These are phyloP conservation scores for Numenius phaeopus DNA, from an alignment of 2,797 vertebrate species.

Conservation along the genomic window DNA sequence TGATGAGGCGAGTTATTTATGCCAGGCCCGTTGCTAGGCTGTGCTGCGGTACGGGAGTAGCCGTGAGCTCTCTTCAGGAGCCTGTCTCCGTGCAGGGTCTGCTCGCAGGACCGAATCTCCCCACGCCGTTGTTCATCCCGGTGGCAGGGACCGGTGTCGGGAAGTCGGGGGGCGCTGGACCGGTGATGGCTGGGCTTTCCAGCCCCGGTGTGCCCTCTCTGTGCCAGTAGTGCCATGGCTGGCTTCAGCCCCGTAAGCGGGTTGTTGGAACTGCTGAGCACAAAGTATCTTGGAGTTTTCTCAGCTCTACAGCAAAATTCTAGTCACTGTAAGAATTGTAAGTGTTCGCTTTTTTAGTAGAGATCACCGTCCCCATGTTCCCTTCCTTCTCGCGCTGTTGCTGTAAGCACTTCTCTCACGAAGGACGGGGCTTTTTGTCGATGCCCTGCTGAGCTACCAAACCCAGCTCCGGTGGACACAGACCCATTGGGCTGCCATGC, in stretches of 20 bases:
- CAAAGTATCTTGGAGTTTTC: not conserved
- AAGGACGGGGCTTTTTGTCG: not conserved
- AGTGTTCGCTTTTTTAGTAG: not conserved
- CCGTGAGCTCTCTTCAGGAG: not conserved
- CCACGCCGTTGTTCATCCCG: accelerated
- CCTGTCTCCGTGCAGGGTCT: accelerated
- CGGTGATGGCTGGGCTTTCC: not conserved
- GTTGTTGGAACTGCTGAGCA: accelerated
- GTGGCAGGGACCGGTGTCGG: accelerated
- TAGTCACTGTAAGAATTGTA: not conserved
- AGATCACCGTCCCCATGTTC: accelerated
- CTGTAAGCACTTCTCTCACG: accelerated
- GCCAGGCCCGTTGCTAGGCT: conserved; percentile 52
- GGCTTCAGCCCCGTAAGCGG: not conserved
- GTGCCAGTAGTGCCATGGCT: not conserved
- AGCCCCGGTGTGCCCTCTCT: not conserved
- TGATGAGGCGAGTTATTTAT: conserved; percentile 51
- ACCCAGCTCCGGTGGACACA: accelerated
- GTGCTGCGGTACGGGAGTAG: not conserved
- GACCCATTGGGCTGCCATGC: not conserved
- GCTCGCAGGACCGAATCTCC: accelerated
- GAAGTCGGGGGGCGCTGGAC: not conserved
- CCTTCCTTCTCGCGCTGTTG: accelerated
- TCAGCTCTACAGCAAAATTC: not conserved
- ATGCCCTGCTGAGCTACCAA: not conserved